Conservation (phyloP, 2,888 invertebrate genomes). For the Pharmacophagus antenor region DNA sequence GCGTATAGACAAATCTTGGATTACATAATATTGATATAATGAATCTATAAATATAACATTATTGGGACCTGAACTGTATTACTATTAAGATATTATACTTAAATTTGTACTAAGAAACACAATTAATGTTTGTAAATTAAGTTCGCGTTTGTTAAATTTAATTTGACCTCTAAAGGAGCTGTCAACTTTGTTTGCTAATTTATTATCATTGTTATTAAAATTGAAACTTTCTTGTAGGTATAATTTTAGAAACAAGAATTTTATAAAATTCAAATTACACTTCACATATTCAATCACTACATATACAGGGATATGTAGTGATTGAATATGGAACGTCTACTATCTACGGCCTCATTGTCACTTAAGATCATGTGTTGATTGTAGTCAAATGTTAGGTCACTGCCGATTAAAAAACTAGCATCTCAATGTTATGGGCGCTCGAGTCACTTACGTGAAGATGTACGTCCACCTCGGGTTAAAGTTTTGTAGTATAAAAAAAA, state of each 20-base stretch:
- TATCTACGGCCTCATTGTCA: not conserved
- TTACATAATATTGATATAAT: too few species aligned
- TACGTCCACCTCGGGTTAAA: too few species aligned
- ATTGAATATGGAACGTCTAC: not conserved
- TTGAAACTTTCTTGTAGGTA: constrained; percentile 7
- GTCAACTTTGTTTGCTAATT: constrained; percentile 11
- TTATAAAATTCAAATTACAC: not conserved
- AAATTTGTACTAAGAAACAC: not conserved
- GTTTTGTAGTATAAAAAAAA: too few species aligned
- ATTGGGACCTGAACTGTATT: too few species aligned
- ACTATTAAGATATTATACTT: not conserved
- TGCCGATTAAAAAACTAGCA: too few species aligned
- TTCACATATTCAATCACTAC: not conserved
- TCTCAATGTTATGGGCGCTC: too few species aligned
- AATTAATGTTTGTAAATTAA: constrained; percentile 11
- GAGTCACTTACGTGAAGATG: too few species aligned
- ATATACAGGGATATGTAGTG: not conserved
- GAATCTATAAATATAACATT: too few species aligned
- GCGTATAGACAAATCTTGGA: too few species aligned
- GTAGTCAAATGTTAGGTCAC: too few species aligned
- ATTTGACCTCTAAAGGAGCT: constrained; percentile 5
- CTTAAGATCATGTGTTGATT: too few species aligned
- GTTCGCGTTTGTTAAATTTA: constrained; percentile 12
- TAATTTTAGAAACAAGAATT: not conserved
- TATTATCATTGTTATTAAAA: constrained; percentile 18